Percentiles rank a stretch among this genome's conserved stretches.
These are phyloP conservation scores for Chlorodrepanis virens DNA, from an alignment of 2,113 vertebrate genomes.

Conservation along the genomic window DNA sequence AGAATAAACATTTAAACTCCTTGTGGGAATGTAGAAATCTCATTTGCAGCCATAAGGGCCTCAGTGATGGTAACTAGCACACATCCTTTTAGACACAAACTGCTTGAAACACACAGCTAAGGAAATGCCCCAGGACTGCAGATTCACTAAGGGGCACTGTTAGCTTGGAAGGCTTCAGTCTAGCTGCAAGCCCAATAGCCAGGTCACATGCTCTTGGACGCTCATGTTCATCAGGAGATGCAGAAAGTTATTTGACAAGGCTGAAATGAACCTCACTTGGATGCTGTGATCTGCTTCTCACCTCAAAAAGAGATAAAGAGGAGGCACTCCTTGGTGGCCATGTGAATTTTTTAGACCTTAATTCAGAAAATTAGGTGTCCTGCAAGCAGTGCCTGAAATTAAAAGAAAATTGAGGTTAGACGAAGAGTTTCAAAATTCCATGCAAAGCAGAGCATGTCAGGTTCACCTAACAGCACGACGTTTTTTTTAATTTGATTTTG, in stretches of 20 bases:
- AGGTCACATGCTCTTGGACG: neutral
- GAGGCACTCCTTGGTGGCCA: neutral
- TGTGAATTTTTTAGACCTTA: neutral
- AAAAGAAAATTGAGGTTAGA: neutral
- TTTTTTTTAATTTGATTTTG: neutral
- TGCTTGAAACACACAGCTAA: neutral
- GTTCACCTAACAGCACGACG: neutral
- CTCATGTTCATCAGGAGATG: neutral
- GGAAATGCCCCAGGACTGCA: neutral
- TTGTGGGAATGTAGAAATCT: neutral
- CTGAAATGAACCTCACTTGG: neutral
- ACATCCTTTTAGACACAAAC: neutral
- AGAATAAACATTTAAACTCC: neutral
- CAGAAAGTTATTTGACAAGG: neutral
- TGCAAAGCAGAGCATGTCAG: neutral
- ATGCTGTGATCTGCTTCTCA: neutral
- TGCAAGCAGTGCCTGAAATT: neutral
- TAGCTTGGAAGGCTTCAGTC: neutral
- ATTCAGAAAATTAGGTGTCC: neutral
- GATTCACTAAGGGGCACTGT: neutral
- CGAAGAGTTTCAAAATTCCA: neutral
- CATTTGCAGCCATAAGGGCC: neutral
- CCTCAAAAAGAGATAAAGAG: neutral
- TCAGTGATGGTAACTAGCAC: neutral
- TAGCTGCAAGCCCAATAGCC: neutral